A percentile compares a stretch with the other conserved stretches of the same genome.
phyloP scores from a whole-genome alignment of 1,140 invertebrate genomes.

The Pachypeltis micranthus region DNA sequence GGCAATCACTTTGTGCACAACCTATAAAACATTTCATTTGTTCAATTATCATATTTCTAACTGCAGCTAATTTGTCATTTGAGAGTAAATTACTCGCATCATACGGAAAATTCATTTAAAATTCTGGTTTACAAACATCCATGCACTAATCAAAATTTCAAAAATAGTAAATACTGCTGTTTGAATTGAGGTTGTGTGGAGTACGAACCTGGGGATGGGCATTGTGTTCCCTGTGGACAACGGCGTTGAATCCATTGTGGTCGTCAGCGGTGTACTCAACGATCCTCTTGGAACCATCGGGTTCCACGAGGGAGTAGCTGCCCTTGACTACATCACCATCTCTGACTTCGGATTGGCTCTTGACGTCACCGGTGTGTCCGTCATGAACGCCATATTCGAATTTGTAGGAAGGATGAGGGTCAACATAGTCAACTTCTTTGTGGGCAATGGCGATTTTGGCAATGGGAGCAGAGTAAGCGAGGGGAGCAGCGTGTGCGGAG shows the following conservation, averaged over 20 bases:
- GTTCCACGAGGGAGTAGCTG: slow-evolving; percentile 42
- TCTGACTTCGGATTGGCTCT: slow-evolving; percentile 39
- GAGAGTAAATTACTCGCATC: no score
- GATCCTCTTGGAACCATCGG: slow-evolving; percentile 45
- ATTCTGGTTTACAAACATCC: not conserved
- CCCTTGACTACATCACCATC: slow-evolving; percentile 42
- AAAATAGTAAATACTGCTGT: not conserved
- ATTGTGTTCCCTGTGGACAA: slow-evolving; percentile 41
- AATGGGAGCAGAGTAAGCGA: not conserved
- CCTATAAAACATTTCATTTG: not conserved
- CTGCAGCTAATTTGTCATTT: no score
- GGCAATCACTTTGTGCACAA: slow-evolving; percentile 8
- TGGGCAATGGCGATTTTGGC: not conserved
- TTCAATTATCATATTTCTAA: no score
- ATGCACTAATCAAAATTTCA: not conserved
- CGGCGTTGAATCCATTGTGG: slow-evolving; percentile 45
- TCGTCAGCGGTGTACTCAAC: slow-evolving; percentile 47
- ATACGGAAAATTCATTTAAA: not conserved
- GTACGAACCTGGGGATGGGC: slow-evolving; percentile 28
- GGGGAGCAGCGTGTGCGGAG: not conserved
- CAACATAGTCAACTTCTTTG: slow-evolving; percentile 9
- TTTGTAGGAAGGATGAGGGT: slow-evolving; percentile 31
- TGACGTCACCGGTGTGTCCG: slow-evolving; percentile 40
- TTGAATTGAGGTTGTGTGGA: not conserved
- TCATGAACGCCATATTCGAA: slow-evolving; percentile 42